phyloP scores from a whole-genome alignment of 1,140 invertebrate genomes.

The Solenopsis fugax region DNA sequence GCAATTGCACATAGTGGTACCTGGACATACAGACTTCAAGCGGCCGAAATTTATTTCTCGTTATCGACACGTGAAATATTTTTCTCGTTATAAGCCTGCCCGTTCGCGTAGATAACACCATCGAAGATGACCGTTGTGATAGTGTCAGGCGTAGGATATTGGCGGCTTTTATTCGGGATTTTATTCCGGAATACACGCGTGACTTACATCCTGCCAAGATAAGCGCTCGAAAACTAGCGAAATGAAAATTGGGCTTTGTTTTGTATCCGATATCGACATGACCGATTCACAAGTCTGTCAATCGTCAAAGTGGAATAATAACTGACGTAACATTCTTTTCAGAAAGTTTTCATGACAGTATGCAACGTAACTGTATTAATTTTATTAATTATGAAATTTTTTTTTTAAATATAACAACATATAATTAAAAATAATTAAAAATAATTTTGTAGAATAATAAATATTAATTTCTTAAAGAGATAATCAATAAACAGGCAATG shows the following conservation, averaged over 20 bases:
- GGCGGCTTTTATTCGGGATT: conserved; percentile 14
- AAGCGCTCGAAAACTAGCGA: conserved; percentile 43
- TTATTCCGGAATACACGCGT: conserved; percentile 39
- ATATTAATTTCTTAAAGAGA: neutral
- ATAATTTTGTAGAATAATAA: neutral
- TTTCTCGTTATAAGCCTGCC: conserved; percentile 47
- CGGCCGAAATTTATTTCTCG: conserved; percentile 47
- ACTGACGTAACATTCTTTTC: neutral
- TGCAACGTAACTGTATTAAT: neutral
- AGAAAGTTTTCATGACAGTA: neutral
- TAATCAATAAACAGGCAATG: too few relatives aligned
- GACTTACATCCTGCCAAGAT: conserved; percentile 48
- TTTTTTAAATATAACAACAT: neutral
- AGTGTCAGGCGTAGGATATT: conserved; percentile 26
- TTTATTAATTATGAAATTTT: neutral
- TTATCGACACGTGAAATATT: conserved; percentile 35
- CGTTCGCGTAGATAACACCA: conserved; percentile 21
- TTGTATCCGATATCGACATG: conserved; percentile 2
- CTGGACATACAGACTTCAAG: neutral
- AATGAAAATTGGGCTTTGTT: conserved; percentile 50
- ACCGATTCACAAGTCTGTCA: conserved; percentile 24
- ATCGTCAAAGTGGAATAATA: conserved; percentile 25
- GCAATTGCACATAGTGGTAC: neutral
- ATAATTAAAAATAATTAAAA: neutral
- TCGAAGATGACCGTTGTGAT: conserved; percentile 56